Conservation (phyloP, 2,888 invertebrate species). For the Cosmorhoe ocellata region DNA sequence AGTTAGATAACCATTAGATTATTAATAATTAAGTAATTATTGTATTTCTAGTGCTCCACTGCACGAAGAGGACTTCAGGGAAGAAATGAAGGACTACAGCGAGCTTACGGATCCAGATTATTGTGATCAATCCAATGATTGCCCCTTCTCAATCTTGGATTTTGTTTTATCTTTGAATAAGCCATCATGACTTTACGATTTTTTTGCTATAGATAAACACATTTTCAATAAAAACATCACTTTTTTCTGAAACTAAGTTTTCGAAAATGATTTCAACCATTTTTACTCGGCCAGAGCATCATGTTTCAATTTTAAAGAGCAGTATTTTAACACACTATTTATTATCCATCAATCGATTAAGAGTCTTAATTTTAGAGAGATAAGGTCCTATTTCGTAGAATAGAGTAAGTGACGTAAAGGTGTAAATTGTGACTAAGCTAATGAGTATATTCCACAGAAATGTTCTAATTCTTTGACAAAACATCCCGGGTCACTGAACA, state of each 20-base stretch:
- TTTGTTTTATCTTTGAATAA: slow-evolving; percentile 57
- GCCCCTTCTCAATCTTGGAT: slow-evolving; percentile 64
- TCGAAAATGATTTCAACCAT: too few species aligned
- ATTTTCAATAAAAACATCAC: too few species aligned
- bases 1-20: too few species aligned
- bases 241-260: too few species aligned
- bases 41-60: slow-evolving; percentile 56
- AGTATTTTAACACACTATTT: too few species aligned
- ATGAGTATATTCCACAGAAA: slow-evolving; percentile 58
- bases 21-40: too few species aligned
- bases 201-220: too few species aligned
- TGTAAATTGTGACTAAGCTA: slow-evolving; percentile 65
- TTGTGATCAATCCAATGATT: slow-evolving; percentile 57
- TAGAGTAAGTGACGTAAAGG: slow-evolving; percentile 31
- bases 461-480: slow-evolving; percentile 71
- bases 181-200: slow-evolving; percentile 25
- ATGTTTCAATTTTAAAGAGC: too few species aligned
- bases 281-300: too few species aligned
- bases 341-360: too few species aligned
- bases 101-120: slow-evolving; percentile 55
- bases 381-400: too few species aligned
- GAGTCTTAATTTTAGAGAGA: too few species aligned
- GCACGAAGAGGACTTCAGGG: slow-evolving; percentile 57
- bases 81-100: slow-evolving; percentile 57
- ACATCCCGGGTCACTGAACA: slow-evolving; percentile 74